phyloP scores from a whole-genome alignment of 2,888 invertebrate species.

The Dasysyrphus albostriatus region DNA sequence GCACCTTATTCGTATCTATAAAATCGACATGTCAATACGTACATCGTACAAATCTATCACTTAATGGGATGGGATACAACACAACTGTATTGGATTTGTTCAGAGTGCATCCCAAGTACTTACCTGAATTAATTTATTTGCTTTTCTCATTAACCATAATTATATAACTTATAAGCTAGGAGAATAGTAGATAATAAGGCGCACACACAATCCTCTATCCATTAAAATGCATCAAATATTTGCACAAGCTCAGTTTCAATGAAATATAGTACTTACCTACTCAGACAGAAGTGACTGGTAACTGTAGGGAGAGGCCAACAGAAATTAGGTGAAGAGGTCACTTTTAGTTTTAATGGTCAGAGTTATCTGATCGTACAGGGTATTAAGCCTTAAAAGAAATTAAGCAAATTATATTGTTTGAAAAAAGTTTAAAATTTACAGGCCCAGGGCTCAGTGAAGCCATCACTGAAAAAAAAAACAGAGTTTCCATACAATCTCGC shows the following conservation, averaged over 20 bases:
- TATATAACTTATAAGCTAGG: not conserved
- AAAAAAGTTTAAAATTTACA: no score
- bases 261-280: not conserved
- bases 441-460: no score
- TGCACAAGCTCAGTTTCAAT: constrained; percentile 46
- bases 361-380: not conserved
- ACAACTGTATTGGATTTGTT: not conserved
- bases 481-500: no score
- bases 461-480: no score
- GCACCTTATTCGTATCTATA: constrained; percentile 34
- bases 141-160: constrained; percentile 67
- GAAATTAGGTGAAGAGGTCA: constrained; percentile 70
- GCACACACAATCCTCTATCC: constrained; percentile 34
- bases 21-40: constrained; percentile 31
- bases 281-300: not conserved
- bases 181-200: not conserved
- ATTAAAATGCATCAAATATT: constrained; percentile 69
- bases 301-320: constrained; percentile 11
- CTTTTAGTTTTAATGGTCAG: constrained; percentile 27
- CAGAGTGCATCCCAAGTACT: constrained; percentile 34
- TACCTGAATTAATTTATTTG: constrained; percentile 61
- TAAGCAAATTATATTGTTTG: no score
- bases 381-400: not conserved
- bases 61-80: not conserved
- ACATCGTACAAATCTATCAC: no score